A percentile compares a stretch with the other conserved stretches of the same genome.
phyloP scores from a whole-genome alignment of 2,797 vertebrate genomes.

The Chelonia mydas region DNA sequence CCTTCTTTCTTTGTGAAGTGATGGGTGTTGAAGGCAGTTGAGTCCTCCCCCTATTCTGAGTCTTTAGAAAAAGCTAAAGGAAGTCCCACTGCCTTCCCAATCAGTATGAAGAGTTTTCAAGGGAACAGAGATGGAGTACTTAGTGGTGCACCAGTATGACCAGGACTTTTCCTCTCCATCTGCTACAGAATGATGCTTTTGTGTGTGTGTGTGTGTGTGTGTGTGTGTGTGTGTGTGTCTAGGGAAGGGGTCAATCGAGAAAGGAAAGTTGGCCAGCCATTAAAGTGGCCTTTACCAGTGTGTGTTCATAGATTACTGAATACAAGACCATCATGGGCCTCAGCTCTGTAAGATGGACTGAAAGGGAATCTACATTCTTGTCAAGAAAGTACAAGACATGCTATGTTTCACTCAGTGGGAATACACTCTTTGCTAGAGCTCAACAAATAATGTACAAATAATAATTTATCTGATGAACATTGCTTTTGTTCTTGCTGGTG shows the following conservation, averaged over 20 bases:
- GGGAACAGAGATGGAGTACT: not conserved
- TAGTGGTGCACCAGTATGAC: not conserved
- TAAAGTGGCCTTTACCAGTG: not conserved
- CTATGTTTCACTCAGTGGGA: not conserved
- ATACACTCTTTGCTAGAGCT: not conserved
- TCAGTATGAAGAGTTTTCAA: not conserved
- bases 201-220: not conserved
- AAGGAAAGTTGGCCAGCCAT: rapidly evolving
- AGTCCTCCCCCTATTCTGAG: not conserved
- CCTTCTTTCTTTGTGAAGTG: not conserved
- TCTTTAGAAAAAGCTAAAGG: not conserved
- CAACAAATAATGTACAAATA: not conserved
- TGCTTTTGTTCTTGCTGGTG: not conserved
- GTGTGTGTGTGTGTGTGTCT: rapidly evolving
- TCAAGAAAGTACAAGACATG: not conserved
- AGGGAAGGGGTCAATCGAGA: not conserved
- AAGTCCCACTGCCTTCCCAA: not conserved
- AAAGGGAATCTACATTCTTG: not conserved
- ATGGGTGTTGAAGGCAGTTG: not conserved
- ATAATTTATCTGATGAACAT: not conserved
- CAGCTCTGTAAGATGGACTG: not conserved
- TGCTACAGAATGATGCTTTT: rapidly evolving
- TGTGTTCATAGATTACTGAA: not conserved
- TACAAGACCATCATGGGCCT: not conserved
- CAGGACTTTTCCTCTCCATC: not conserved